Evolutionary conservation across 2,888 invertebrate genomes (phyloP), one percentile per base, ranked within the genome.

Genomic region (Boloria selene): DNA sequence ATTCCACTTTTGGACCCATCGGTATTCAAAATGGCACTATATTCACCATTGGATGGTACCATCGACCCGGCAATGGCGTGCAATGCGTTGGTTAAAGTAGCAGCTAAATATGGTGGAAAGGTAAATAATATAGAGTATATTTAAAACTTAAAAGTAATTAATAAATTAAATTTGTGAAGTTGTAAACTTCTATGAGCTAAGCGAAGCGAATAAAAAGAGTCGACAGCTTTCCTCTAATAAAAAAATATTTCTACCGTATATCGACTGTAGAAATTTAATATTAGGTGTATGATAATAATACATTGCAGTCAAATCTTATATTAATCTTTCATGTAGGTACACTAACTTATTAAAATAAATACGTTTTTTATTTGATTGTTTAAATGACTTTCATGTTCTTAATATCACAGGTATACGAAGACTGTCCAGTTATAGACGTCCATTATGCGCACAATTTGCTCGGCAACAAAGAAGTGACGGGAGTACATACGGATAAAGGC

Each of bases 51-150:
- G 13, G 97, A 98, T 84, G 98, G 98, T 2, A 95, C 95, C 10
- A 94, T 98, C 44, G 98, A 98, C 81, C 97, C 98, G 0, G 93
- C 96, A 0, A 96, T 96, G 94, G 93, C 96, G 47, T 96, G 97
- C 76, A 93, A 93, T 18, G 95, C 97, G 0, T 90, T 98, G 14
- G 93, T 95, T 0, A 94, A 95, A 82, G 94, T 94, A n/a, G 96
- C 97, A 0, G 94, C 93, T 0, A 90, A 88, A 68, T 93, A 94
- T 76, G 97, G 97, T 31, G 96, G 94, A 13, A 94, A 95, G 87
- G 96, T 97, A 79, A 75, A 73, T 31, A 16, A 42, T 45, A 5
- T 54, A 44, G 10, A 18, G 51, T 42, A 47, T 17, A 56, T 58
- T 22, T 22, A 22, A 22, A 22, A 22, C 10, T 38, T 38, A 10